Evolutionary conservation across 2,797 vertebrate species (phyloP).

Genomic region (Sebastes umbrosus): DNA sequence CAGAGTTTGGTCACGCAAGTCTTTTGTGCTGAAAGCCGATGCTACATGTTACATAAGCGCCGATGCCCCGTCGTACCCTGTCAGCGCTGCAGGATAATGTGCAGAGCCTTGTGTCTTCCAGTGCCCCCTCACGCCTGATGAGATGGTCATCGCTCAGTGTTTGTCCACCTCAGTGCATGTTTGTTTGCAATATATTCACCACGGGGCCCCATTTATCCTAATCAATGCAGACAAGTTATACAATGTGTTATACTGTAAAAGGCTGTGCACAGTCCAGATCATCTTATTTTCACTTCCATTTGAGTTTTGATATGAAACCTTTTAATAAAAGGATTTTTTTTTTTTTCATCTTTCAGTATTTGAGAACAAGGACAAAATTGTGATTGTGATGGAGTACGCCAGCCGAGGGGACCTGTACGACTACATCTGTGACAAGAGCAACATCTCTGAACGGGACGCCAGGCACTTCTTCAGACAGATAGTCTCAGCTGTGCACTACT

Average conservation of each 20-base stretch:
- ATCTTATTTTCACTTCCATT: neutral
- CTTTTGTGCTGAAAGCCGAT: conserved; percentile 56
- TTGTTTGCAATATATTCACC: conserved; percentile 5
- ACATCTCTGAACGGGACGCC: conserved; percentile 87
- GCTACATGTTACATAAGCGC: conserved; percentile 62
- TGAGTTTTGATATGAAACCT: neutral
- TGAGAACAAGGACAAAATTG: conserved; percentile 97
- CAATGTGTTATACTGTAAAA: neutral
- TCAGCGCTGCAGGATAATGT: conserved; percentile 29
- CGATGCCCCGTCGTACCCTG: neutral
- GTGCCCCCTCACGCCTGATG: conserved; percentile 40
- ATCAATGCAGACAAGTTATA: neutral
- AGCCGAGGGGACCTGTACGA: conserved; percentile 94
- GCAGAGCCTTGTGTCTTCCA: conserved; percentile 43
- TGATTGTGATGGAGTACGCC: conserved; percentile 98
- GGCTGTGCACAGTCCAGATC: neutral
- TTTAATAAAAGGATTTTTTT: neutral
- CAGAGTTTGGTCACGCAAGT: conserved; percentile 65
- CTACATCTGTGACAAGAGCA: conserved; percentile 89
- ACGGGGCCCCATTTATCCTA: neutral
- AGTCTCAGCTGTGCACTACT: conserved; percentile 93
- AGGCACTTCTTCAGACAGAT: conserved; percentile 95
- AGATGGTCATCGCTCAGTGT: conserved; percentile 27
- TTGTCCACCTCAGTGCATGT: conserved; percentile 30
- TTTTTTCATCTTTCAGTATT: conserved; percentile 85